phyloP scores from a whole-genome alignment of 2,888 invertebrate species.

The Cephus runcator region DNA sequence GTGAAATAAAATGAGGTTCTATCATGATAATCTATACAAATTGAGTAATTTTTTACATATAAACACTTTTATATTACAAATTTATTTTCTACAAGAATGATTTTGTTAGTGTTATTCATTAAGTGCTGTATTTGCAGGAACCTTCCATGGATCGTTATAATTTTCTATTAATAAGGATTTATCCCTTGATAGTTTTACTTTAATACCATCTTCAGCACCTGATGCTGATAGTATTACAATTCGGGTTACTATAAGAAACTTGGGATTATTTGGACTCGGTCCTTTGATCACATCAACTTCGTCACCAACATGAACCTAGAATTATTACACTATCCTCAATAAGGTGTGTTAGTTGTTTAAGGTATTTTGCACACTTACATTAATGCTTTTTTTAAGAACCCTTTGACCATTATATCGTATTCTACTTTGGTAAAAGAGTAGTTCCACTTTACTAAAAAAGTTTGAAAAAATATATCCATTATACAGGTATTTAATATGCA shows the following conservation, averaged over 20 bases:
- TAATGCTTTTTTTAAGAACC: constrained; percentile 78
- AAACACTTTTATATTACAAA: neutral
- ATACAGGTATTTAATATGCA: constrained; percentile 1
- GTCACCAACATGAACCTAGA: constrained; percentile 75
- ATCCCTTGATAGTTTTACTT: constrained; percentile 73
- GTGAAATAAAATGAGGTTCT: neutral
- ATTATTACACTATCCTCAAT: constrained; percentile 20
- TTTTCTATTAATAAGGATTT: constrained; percentile 80
- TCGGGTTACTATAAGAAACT: constrained; percentile 76
- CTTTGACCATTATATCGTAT: constrained; percentile 83
- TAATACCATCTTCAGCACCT: constrained; percentile 68
- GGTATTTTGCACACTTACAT: constrained; percentile 65
- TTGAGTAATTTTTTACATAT: neutral
- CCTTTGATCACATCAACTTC: constrained; percentile 83
- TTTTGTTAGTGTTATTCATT: neutral
- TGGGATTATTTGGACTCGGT: constrained; percentile 74
- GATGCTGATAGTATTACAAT: constrained; percentile 72
- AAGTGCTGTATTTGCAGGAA: neutral
- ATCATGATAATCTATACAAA: neutral
- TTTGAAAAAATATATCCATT: neutral
- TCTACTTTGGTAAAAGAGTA: constrained; percentile 82
- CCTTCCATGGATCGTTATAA: constrained; percentile 71
- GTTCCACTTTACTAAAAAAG: constrained; percentile 78
- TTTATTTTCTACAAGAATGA: neutral
- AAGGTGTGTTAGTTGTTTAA: constrained; percentile 6